These are phyloP conservation scores for Aporophyla nigra DNA, from an alignment of 2,888 invertebrate species.

Conservation along the genomic window DNA sequence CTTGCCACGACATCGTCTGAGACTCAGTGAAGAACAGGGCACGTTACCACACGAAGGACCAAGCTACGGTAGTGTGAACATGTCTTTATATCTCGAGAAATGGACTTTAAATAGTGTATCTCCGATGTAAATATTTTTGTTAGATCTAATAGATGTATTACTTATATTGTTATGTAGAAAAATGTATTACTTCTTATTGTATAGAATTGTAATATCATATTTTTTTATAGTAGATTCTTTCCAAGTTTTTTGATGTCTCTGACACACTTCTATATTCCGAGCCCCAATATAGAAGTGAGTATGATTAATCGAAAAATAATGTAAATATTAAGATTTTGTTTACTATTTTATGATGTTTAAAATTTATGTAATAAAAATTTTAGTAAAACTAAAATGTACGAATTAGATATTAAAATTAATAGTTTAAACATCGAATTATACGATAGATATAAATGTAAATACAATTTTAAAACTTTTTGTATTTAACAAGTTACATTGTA, in stretches of 20 bases:
- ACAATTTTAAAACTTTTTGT: slow-evolving; percentile 44
- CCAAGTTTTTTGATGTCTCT: slow-evolving; percentile 60
- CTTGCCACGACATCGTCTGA: slow-evolving; percentile 91
- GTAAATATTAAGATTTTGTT: slow-evolving; percentile 43
- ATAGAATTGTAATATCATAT: slow-evolving; percentile 53
- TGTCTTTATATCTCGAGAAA: slow-evolving; percentile 29
- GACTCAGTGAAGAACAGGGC: slow-evolving; percentile 83
- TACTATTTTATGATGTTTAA: slow-evolving; percentile 25
- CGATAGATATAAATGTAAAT: slow-evolving; percentile 63
- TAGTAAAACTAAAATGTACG: slow-evolving; percentile 59
- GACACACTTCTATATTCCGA: slow-evolving; percentile 75
- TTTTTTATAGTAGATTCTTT: slow-evolving; percentile 51
- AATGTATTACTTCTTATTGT: slow-evolving; percentile 28
- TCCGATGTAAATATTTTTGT: slow-evolving; percentile 60
- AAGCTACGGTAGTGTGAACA: slow-evolving; percentile 82
- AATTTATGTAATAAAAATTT: slow-evolving; percentile 42
- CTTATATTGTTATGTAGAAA: slow-evolving; percentile 56
- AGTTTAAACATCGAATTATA: slow-evolving; percentile 71
- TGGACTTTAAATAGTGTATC: slow-evolving; percentile 35
- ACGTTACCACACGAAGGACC: slow-evolving; percentile 75
- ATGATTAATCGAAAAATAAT: slow-evolving; percentile 63
- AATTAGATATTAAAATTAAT: slow-evolving; percentile 54
- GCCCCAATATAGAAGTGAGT: slow-evolving; percentile 76
- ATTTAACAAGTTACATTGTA: slow-evolving; percentile 38
- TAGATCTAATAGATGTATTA: slow-evolving; percentile 52